phyloP scores from a whole-genome alignment of 2,113 vertebrate species.

The Turnix velox region DNA sequence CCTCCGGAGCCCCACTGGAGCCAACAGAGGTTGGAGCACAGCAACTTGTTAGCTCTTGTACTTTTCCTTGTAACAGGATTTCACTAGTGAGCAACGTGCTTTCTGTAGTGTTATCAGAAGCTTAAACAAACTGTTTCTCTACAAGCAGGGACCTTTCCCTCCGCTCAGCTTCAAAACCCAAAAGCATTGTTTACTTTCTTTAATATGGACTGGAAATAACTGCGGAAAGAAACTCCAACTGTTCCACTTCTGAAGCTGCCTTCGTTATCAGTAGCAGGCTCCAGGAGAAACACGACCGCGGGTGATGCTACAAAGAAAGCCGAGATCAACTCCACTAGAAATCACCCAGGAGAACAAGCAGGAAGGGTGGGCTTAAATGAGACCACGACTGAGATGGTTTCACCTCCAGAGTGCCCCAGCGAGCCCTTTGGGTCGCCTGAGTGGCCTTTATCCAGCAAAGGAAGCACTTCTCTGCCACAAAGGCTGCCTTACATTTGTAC shows the following conservation, averaged over 20 bases:
- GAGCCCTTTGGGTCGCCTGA: background rate
- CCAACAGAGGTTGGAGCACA: background rate
- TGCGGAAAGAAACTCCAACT: constrained; percentile 24
- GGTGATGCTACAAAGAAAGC: constrained; percentile 19
- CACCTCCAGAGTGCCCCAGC: background rate
- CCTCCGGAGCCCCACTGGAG: constrained; percentile 27
- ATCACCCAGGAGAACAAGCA: background rate
- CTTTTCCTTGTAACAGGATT: constrained; percentile 5
- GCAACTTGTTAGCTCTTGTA: constrained; percentile 40
- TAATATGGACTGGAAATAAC: constrained; percentile 30
- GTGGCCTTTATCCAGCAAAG: background rate
- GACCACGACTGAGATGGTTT: background rate
- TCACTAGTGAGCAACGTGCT: background rate
- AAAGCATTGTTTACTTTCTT: constrained; percentile 20
- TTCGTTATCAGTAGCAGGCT: background rate
- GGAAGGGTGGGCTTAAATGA: constrained; percentile 39
- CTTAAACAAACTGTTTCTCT: background rate
- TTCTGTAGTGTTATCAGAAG: background rate
- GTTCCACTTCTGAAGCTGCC: constrained; percentile 23
- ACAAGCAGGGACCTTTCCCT: constrained; percentile 13
- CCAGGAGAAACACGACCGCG: background rate
- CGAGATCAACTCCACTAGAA: constrained; percentile 4
- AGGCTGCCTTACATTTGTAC: background rate
- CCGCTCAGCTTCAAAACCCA: background rate
- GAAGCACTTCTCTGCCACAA: background rate